These are phyloP conservation scores for Emydura subglobosa DNA, from an alignment of 2,113 vertebrate species.

Conservation along the genomic window DNA sequence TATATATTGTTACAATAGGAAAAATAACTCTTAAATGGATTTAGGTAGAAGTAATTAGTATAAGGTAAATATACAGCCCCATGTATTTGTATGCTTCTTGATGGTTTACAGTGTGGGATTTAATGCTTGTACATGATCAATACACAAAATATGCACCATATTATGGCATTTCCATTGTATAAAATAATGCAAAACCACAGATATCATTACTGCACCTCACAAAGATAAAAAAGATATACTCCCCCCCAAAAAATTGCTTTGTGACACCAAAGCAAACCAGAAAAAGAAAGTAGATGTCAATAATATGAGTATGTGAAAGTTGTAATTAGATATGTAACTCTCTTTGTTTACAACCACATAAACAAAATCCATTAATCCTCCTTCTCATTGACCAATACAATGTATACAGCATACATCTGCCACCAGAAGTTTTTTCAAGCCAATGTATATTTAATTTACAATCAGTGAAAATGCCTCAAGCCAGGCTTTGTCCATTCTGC, in stretches of 20 bases:
- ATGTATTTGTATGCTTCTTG: accelerated
- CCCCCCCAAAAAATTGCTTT: background rate
- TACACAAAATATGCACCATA: background rate
- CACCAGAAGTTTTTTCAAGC: background rate
- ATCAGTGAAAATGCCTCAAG: background rate
- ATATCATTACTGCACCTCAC: background rate
- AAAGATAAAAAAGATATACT: background rate
- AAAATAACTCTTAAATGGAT: background rate
- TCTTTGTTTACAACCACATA: background rate
- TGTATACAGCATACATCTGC: background rate
- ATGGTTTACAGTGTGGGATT: background rate
- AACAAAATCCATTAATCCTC: background rate
- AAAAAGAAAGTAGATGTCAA: background rate
- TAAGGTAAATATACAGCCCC: background rate
- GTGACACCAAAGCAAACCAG: background rate
- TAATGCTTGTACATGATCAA: background rate
- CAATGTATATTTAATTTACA: background rate
- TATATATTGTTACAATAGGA: background rate
- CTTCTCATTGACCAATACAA: background rate
- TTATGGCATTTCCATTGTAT: background rate
- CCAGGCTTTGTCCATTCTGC: accelerated
- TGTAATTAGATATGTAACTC: background rate
- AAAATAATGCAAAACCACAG: background rate
- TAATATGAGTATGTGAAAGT: background rate
- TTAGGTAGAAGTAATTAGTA: background rate